Percentiles rank a stretch among this genome's conserved stretches.
phyloP scores from a whole-genome alignment of 2,888 invertebrate species.

The Ptilodon capucinus region DNA sequence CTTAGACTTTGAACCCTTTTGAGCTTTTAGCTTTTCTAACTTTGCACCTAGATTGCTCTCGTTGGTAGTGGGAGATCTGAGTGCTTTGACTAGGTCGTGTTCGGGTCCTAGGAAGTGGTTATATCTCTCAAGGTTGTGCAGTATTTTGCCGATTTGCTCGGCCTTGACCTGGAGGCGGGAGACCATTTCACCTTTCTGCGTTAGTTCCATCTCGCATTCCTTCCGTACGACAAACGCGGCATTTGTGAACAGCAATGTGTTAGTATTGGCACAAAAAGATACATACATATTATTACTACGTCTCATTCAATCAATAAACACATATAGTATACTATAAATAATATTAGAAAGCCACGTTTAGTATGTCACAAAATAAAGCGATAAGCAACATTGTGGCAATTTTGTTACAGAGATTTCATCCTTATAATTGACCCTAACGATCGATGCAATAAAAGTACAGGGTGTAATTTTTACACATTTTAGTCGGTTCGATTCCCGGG shows the following conservation, averaged over 20 bases:
- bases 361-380: not conserved
- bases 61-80: conserved; percentile 74
- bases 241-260: conserved; percentile 72
- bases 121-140: conserved; percentile 94
- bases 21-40: conserved; percentile 67
- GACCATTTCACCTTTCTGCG: conserved; percentile 98
- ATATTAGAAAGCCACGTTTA: too few relatives aligned
- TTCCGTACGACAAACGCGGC: conserved; percentile 79
- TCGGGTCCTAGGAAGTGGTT: conserved; percentile 86
- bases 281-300: conserved; percentile 22
- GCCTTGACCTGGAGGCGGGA: conserved; percentile 97
- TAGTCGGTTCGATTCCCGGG: too few relatives aligned
- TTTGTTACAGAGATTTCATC: too few relatives aligned
- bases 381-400: too few relatives aligned
- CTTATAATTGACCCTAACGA: too few relatives aligned
- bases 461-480: too few relatives aligned
- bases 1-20: conserved; percentile 74
- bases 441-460: too few relatives aligned
- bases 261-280: conserved; percentile 55
- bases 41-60: conserved; percentile 64
- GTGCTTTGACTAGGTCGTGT: conserved; percentile 79
- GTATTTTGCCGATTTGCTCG: conserved; percentile 96
- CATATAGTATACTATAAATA: too few relatives aligned
- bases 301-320: too few relatives aligned
- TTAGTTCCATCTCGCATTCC: conserved; percentile 97